Base-by-base conservation (phyloP, 2,113 vertebrate genomes). In the Lasiurus borealis region DNA sequence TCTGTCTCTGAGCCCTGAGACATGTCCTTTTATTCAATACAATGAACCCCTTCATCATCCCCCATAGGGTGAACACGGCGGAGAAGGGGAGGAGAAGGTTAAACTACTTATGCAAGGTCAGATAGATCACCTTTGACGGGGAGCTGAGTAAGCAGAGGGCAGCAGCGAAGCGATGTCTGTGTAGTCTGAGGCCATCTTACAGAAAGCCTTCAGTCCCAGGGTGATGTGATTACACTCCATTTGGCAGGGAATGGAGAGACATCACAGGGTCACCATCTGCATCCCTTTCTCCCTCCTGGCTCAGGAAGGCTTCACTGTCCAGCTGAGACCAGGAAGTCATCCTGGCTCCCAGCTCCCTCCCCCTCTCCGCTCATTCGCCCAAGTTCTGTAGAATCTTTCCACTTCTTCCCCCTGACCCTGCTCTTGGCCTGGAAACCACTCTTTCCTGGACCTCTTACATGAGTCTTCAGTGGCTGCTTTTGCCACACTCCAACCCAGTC, bases 221-320 rank as follows among this genome's bases (percentile, higher is more conserved):
- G 46, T 12, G 16, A 46, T 27, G 14, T 40, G 27, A 59, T 11
- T 34, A 46, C 9, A 54, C 18, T 62, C 27, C 57, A 36, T n/a
- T 86, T 16, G 44, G 23, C n/a, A 62, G 36, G 66, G 31, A 40
- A 7, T 27, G 16, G 57, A 36, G 27, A 66, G 48, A 57, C 23
- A 8, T 0, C 62, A n/a, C 36, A 34, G 18, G 25, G 8, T 46
- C 57, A 6, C 57, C 57, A 1, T 48, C 8, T 25, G 8, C 1
- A 48, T 11, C n/a, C 18, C 46, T 76, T 31, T 13, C 14, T 34
- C 1, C 8, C 29, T 1, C 9, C 4, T 3, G 12, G 52, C 80
- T 85, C 80, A 62, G 68, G 27, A 44, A 54, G 15, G 50, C 29
- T 81, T 44, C 12, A 1, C 68, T 52, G 54, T 40, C 59, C 40